These are phyloP conservation scores for Drosophila littoralis DNA, from an alignment of 1,140 invertebrate species.

Conservation along the genomic window DNA sequence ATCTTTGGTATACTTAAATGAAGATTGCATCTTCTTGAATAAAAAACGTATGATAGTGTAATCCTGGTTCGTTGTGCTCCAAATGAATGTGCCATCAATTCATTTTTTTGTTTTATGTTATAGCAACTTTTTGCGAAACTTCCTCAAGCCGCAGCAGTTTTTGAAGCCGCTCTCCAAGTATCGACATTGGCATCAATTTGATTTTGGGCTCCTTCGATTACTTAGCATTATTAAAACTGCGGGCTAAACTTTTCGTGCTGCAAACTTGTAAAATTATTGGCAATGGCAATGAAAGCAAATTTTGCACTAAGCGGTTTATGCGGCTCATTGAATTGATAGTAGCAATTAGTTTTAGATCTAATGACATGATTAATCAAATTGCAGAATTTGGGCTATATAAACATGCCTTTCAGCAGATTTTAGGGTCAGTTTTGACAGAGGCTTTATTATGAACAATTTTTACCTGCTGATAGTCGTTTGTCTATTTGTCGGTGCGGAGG, in stretches of 20 bases:
- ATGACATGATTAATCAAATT: conserved; percentile 18
- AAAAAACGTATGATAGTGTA: conserved; percentile 5
- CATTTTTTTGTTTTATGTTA: conserved; percentile 64
- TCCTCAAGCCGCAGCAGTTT: conserved; percentile 49
- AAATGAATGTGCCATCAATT: neutral
- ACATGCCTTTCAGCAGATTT: neutral
- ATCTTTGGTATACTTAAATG: neutral
- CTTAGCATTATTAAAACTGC: conserved; percentile 68
- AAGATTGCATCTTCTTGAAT: neutral
- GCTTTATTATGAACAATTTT: neutral
- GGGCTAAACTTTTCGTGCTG: conserved; percentile 62
- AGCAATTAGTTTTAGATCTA: conserved; percentile 49
- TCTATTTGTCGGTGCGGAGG: neutral
- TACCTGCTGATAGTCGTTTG: neutral
- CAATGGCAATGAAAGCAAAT: conserved; percentile 36
- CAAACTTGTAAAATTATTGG: conserved; percentile 27
- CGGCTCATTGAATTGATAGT: conserved; percentile 72
- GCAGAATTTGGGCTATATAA: conserved; percentile 1
- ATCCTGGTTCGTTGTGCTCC: neutral
- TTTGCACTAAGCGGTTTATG: conserved; percentile 36
- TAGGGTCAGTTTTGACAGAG: neutral
- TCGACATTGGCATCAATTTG: conserved; percentile 71
- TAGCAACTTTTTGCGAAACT: conserved; percentile 57
- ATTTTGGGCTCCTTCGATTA: conserved; percentile 56
- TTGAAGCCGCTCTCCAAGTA: conserved; percentile 71